Base-by-base conservation (phyloP, 2,888 invertebrate species). In the Watsonalla binaria region DNA sequence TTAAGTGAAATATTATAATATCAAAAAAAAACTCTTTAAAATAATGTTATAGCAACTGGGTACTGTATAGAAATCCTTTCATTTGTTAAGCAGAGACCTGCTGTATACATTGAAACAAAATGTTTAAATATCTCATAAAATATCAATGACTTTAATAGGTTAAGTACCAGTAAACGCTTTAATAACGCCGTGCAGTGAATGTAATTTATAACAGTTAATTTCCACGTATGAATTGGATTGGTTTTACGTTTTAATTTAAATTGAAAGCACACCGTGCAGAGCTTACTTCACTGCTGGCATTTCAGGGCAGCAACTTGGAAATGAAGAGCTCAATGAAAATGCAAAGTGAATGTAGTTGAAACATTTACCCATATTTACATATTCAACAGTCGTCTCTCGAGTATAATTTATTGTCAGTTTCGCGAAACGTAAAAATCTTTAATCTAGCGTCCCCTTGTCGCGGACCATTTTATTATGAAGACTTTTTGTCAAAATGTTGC, bases 321-420 rank as follows among this genome's bases (percentile, higher is more conserved):
- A 72, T 66, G 63, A 70, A 70, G 64, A 66, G 61, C 70, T 63
- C 70, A 61, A 74, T 76, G 63, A 71, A 74, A 77, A 78, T 78
- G 73, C 71, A 75, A 75, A 74, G 63, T 65, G 66, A 70, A 74
- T 75, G 68, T 72, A 72, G 74, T 73, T 66, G 70, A 72, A 76
- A 74, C 70, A 73, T 74, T 73, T 70, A 68, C 64, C 61, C 62
- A 66, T 59, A 74, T 74, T 74, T 72, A 66, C 72, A 76, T 76
- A 76, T 76, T 72, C 69, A 70, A 60, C 61, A 60, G 55, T 63
- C 60, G 53, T 57, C 58, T 55, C 59, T 65, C 62, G 42, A 14
- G 51, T 47, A 51, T 53, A 65, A 65, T 63, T 59, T 66, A 69
- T 57, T 64, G 55, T 63, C 62, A 57, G 61, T 61, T 65, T 62